Evolutionary conservation across 2,797 vertebrate genomes (phyloP).

Genomic region (Mormyrus hasselquistii): DNA sequence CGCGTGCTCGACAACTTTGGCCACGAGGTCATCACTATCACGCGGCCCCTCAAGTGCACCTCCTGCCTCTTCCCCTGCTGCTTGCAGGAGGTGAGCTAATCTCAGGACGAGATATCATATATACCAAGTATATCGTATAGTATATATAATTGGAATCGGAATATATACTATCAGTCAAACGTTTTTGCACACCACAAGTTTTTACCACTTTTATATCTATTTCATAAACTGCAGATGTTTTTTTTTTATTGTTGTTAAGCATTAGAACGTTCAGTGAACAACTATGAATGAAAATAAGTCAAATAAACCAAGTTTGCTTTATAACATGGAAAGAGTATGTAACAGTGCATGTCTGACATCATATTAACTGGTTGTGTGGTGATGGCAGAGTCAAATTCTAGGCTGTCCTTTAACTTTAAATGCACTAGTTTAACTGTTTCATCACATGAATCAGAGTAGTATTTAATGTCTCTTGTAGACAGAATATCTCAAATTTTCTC

Average conservation of each 20-base stretch:
- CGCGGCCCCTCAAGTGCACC: constrained; percentile 72
- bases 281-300: background rate
- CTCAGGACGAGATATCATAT: background rate
- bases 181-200: too few relatives aligned
- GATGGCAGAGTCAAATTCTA: background rate
- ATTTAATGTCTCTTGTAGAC: background rate
- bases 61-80: constrained; percentile 80
- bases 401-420: background rate
- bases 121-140: background rate
- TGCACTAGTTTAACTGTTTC: background rate
- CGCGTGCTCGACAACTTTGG: constrained; percentile 73
- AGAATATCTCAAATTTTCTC: background rate
- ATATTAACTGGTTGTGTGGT: background rate
- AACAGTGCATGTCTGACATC: background rate
- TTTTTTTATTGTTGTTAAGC: too few relatives aligned
- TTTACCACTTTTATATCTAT: too few relatives aligned
- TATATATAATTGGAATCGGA: too few relatives aligned
- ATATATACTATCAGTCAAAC: too few relatives aligned
- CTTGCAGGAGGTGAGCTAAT: constrained; percentile 74
- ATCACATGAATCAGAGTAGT: too few relatives aligned
- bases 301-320: background rate
- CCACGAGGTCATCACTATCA: constrained; percentile 72
- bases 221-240: too few relatives aligned
- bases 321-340: background rate
- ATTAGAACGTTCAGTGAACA: background rate